Conservation (phyloP, 1,140 invertebrate species). For the Drosophila lini region DNA sequence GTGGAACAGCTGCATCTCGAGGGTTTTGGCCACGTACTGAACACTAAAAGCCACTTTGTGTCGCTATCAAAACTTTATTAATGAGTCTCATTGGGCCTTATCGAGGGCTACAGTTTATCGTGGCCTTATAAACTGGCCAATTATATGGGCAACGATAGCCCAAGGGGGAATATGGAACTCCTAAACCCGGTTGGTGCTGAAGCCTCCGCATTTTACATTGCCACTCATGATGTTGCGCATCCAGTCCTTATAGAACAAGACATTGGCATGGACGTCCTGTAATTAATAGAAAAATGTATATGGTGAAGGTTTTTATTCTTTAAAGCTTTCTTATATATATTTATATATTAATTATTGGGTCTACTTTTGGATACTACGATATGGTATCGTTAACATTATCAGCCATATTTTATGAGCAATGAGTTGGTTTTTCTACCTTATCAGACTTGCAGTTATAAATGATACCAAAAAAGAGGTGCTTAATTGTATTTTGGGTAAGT, state of each 20-base stretch:
- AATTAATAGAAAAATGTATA: neutral
- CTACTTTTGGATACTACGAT: neutral
- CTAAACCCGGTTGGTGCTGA: conserved; percentile 11
- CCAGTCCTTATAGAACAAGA: conserved; percentile 66
- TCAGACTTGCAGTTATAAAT: conserved; percentile 2
- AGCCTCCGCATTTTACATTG: conserved; percentile 40
- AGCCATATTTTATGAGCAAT: neutral
- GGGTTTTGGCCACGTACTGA: conserved; percentile 28
- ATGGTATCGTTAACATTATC: neutral
- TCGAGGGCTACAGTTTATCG: conserved; percentile 40
- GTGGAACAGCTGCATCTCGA: conserved; percentile 48
- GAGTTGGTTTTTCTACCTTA: neutral
- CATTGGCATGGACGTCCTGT: conserved; percentile 84
- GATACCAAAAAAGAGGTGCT: neutral
- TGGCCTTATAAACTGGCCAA: conserved; percentile 25
- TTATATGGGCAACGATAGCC: conserved; percentile 31
- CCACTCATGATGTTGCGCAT: conserved; percentile 54
- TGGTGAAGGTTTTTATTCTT: neutral
- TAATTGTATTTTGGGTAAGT: neutral
- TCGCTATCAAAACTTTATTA: conserved; percentile 42
- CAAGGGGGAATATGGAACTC: neutral
- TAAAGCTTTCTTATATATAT: no score
- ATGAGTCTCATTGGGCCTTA: conserved; percentile 1
- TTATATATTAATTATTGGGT: no score
- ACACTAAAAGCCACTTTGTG: conserved; percentile 27